Percentiles rank a stretch among this genome's conserved stretches.
Conservation (phyloP, 2,797 vertebrate species). For the Mallotus villosus region DNA sequence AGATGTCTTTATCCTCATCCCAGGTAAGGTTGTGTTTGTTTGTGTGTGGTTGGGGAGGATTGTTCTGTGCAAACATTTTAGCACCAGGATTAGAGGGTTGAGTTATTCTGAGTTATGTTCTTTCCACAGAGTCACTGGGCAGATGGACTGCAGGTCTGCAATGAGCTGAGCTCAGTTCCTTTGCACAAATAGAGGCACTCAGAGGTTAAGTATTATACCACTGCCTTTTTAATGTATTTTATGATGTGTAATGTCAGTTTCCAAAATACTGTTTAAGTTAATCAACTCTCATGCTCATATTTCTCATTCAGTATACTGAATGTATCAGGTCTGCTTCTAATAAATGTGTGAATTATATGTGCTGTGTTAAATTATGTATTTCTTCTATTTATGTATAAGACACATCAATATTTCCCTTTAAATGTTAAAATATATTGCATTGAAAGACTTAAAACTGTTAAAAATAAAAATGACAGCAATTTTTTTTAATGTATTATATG, state of each 20-base stretch:
- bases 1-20: conserved; percentile 41
- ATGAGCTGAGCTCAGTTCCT: background rate
- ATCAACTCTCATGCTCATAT: no score
- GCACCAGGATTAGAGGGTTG: background rate
- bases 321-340: background rate
- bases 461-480: no score
- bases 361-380: background rate
- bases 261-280: no score
- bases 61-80: no score
- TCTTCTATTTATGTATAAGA: no score
- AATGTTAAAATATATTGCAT: no score
- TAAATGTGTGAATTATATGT: background rate
- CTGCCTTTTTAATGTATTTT: no score
- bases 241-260: no score
- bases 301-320: no score
- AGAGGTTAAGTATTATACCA: background rate
- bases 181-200: background rate
- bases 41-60: background rate
- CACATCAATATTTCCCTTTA: no score
- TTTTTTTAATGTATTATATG: no score
- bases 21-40: conserved; percentile 57
- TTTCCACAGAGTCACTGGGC: conserved; percentile 70
- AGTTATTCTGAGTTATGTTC: conserved; percentile 7
- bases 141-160: conserved; percentile 64
- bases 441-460: no score